A percentile compares a stretch with the other conserved stretches of the same genome.
Evolutionary conservation across 2,113 vertebrate genomes (phyloP).

Genomic region (Mystacornis crossleyi): DNA sequence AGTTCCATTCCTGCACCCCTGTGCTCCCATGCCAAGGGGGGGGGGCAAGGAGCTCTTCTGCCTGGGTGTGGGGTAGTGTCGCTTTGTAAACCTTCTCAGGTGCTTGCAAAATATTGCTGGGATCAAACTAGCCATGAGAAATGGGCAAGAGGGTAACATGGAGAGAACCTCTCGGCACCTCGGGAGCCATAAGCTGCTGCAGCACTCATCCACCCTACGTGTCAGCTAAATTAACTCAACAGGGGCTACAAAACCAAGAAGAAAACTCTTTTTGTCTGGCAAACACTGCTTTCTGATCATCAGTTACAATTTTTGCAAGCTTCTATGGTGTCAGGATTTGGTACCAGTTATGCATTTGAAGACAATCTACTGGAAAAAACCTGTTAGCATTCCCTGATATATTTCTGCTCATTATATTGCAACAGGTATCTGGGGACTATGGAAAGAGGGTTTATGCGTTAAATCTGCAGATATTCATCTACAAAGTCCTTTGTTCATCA

Average conservation of each 20-base stretch:
- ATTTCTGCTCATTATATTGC: background rate
- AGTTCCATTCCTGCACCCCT: background rate
- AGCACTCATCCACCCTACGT: fast-evolving
- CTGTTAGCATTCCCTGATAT: background rate
- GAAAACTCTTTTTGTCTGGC: background rate
- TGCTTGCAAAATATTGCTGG: background rate
- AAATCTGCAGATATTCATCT: background rate
- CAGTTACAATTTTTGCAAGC: background rate
- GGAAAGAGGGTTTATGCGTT: background rate
- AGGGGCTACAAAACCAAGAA: background rate
- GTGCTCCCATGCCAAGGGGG: fast-evolving
- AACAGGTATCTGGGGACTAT: background rate
- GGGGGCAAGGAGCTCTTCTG: background rate
- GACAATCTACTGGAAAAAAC: background rate
- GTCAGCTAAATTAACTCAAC: background rate
- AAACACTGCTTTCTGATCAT: background rate
- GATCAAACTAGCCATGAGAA: background rate
- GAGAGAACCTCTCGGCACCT: background rate
- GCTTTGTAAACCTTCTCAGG: background rate
- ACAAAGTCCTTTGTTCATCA: background rate
- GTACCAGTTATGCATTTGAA: background rate
- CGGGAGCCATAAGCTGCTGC: background rate
- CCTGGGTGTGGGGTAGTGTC: background rate
- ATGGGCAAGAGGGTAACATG: fast-evolving
- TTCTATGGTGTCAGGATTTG: background rate